Conservation (phyloP, 2,888 invertebrate species). For the Xanthorhoe designata region DNA sequence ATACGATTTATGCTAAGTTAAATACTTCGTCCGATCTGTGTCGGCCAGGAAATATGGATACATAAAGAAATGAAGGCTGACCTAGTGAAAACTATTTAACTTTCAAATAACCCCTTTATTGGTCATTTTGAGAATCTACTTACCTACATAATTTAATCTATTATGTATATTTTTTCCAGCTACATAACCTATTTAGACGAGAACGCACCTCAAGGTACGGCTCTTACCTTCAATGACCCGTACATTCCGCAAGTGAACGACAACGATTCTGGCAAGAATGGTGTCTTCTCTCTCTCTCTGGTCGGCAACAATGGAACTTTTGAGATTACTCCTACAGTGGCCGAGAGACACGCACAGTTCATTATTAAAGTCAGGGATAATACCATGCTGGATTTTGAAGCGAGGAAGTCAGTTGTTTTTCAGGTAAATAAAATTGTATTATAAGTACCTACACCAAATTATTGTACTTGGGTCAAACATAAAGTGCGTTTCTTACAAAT, state of each 20-base stretch:
- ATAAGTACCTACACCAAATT: neutral
- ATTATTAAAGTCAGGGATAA: conserved; percentile 94
- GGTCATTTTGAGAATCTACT: too few species aligned
- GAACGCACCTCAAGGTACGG: conserved; percentile 92
- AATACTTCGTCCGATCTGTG: too few species aligned
- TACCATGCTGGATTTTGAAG: conserved; percentile 93
- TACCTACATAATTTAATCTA: neutral
- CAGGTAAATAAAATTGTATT: conserved; percentile 78
- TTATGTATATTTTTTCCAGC: conserved; percentile 71
- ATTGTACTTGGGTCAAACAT: neutral
- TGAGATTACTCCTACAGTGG: conserved; percentile 93
- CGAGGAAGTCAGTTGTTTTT: conserved; percentile 89
- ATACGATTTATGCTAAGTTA: too few species aligned
- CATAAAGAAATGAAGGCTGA: too few species aligned
- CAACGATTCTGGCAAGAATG: conserved; percentile 92
- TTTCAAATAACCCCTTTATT: too few species aligned
- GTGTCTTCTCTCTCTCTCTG: conserved; percentile 92
- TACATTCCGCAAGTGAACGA: conserved; percentile 90
- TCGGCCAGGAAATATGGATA: too few species aligned
- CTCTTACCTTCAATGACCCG: conserved; percentile 89
- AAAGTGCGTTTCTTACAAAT: neutral
- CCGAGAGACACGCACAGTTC: conserved; percentile 92
- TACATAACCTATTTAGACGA: conserved; percentile 92
- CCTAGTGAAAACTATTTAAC: too few species aligned
- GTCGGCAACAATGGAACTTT: conserved; percentile 95